Evolutionary conservation across 2,113 vertebrate genomes (phyloP).

Genomic region (Spea multiplicata): DNA sequence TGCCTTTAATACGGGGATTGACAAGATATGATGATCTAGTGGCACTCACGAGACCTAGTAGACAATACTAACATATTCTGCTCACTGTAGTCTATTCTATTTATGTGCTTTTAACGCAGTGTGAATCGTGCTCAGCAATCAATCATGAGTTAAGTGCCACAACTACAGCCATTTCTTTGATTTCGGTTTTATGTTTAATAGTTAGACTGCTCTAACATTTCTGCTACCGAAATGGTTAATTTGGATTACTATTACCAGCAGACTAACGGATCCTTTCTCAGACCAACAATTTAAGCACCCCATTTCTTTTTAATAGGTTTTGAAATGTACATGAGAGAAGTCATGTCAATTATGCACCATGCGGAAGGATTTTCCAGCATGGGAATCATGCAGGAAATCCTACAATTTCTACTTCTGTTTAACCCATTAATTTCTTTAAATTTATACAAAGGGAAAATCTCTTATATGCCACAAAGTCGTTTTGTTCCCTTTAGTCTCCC

Average conservation of each 20-base stretch:
- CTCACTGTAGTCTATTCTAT: too few species aligned
- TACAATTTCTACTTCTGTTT: not conserved
- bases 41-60: too few species aligned
- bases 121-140: too few species aligned
- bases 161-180: too few species aligned
- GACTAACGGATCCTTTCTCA: not conserved
- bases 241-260: not conserved
- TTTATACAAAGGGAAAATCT: not conserved
- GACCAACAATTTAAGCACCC: not conserved
- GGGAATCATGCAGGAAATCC: slow-evolving; percentile 20
- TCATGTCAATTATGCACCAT: slow-evolving; percentile 39
- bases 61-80: too few species aligned
- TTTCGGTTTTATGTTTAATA: too few species aligned
- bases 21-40: too few species aligned
- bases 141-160: too few species aligned
- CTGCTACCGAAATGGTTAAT: not conserved
- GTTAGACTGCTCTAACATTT: too few species aligned
- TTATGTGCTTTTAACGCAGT: too few species aligned
- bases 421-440: not conserved
- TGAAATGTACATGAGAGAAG: slow-evolving; percentile 44
- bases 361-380: slow-evolving; percentile 19
- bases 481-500: not conserved
- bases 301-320: slow-evolving; percentile 38
- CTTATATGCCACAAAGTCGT: not conserved
- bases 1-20: too few species aligned